Conservation (phyloP, 1,140 invertebrate genomes). For the Brachionus sp. region DNA sequence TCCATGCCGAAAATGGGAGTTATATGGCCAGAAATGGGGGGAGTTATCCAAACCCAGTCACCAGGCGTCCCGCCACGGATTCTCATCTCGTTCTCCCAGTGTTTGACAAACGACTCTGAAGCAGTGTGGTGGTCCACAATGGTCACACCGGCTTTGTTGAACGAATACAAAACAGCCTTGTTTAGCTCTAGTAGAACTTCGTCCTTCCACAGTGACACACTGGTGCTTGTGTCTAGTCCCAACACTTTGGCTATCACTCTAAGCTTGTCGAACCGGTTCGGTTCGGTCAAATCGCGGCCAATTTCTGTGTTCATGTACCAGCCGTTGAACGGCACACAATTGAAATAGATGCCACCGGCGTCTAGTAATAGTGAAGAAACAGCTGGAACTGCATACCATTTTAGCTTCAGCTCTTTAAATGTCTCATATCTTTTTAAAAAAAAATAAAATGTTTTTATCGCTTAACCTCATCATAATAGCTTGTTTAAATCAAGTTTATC, state of each 20-base stretch:
- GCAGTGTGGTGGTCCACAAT: constrained; percentile 93
- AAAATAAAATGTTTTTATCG: too few relatives aligned
- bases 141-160: constrained; percentile 79
- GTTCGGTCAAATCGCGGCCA: constrained; percentile 80
- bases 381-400: constrained; percentile 83
- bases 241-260: constrained; percentile 79
- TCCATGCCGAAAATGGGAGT: constrained; percentile 92
- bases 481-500: too few relatives aligned
- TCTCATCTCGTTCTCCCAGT: constrained; percentile 83
- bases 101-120: constrained; percentile 91
- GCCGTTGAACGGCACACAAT: constrained; percentile 85
- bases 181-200: constrained; percentile 83
- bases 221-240: constrained; percentile 78
- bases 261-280: constrained; percentile 77
- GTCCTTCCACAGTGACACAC: constrained; percentile 84
- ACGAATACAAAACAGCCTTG: constrained; percentile 83
- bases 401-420: constrained; percentile 78
- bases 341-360: constrained; percentile 89
- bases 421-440: constrained; percentile 67
- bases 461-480: too few relatives aligned
- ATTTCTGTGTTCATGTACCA: constrained; percentile 98
- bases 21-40: constrained; percentile 80
- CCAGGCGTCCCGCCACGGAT: constrained; percentile 86
- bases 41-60: constrained; percentile 95
- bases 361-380: constrained; percentile 86